Conservation (phyloP, 2,113 vertebrate species). For the Heterotis niloticus region DNA sequence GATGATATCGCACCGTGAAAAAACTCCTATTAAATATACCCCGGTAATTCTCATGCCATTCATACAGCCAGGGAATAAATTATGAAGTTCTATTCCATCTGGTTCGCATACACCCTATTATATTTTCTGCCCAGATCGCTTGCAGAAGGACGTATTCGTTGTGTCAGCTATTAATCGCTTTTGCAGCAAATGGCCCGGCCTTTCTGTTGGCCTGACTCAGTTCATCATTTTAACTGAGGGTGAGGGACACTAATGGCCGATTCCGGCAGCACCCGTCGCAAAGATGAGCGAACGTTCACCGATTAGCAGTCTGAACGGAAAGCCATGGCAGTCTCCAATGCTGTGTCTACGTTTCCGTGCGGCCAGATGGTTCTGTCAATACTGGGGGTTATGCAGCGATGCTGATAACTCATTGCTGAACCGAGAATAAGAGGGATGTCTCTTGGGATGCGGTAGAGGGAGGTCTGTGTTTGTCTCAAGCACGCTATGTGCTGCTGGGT, state of each 20-base stretch:
- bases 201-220: neutral
- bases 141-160: neutral
- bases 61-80: too few species aligned
- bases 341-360: too few species aligned
- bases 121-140: neutral
- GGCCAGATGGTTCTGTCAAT: too few species aligned
- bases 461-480: neutral
- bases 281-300: neutral
- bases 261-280: neutral
- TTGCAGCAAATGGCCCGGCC: neutral
- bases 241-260: neutral
- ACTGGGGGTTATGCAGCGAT: too few species aligned
- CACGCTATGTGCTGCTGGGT: neutral
- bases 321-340: too few species aligned
- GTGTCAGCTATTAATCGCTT: neutral
- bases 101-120: neutral
- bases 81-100: neutral
- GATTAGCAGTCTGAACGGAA: neutral
- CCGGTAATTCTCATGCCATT: too few species aligned
- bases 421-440: neutral
- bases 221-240: neutral
- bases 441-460: neutral
- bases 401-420: too few species aligned
- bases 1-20: too few species aligned
- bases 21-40: too few species aligned